phyloP scores from a whole-genome alignment of 2,797 vertebrate species.

The Eulemur albifrons region DNA sequence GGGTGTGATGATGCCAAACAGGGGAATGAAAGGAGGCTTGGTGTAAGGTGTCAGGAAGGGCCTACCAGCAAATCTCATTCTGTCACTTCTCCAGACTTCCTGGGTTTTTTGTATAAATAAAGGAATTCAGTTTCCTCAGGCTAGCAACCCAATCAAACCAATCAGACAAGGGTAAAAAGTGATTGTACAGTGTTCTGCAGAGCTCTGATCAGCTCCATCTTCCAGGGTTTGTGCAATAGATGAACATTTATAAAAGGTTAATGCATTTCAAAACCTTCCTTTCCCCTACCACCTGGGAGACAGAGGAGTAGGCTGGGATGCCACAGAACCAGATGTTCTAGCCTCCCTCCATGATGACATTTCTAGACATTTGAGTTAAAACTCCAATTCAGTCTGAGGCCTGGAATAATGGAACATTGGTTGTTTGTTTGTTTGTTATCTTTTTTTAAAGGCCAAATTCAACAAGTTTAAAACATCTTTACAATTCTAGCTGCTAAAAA shows the following conservation, averaged over 20 bases:
- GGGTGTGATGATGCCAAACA: neutral
- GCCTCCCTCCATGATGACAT: neutral
- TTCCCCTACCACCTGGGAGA: neutral
- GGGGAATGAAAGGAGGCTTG: neutral
- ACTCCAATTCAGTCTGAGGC: neutral
- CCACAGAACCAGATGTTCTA: neutral
- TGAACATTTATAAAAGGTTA: neutral
- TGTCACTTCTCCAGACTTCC: neutral
- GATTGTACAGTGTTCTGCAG: neutral
- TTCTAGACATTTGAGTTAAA: conserved; percentile 51
- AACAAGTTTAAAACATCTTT: conserved; percentile 47
- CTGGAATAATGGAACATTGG: neutral
- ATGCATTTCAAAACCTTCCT: neutral
- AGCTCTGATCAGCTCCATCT: neutral
- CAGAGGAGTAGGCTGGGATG: neutral
- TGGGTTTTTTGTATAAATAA: neutral
- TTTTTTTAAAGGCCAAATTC: conserved; percentile 36
- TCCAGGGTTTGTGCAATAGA: neutral
- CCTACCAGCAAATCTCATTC: neutral
- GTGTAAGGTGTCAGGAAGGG: neutral
- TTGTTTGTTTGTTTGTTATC: neutral
- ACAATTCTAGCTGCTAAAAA: conserved; percentile 22
- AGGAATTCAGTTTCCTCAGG: neutral
- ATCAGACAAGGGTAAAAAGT: neutral
- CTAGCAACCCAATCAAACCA: neutral